These are phyloP conservation scores for Notechis scutatus DNA, from an alignment of 2,113 vertebrate genomes.

Conservation along the genomic window DNA sequence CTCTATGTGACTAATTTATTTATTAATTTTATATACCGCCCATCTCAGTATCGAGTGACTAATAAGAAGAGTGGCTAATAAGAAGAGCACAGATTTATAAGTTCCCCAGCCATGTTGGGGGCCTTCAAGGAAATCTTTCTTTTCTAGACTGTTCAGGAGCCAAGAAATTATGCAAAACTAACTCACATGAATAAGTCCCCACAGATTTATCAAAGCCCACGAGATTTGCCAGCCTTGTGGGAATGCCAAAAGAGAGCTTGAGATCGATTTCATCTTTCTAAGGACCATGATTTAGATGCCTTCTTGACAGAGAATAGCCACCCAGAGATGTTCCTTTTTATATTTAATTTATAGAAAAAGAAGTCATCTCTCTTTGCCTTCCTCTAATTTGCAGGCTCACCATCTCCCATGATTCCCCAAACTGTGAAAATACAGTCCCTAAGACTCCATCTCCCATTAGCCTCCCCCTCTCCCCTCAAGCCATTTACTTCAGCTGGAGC, in stretches of 20 bases:
- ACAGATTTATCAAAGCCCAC: not conserved
- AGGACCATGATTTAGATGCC: constrained; percentile 20
- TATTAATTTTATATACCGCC: not conserved
- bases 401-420: not conserved
- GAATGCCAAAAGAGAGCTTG: not conserved
- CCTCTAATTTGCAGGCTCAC: constrained; percentile 46
- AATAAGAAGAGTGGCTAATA: not conserved
- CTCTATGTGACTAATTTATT: not conserved
- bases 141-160: not conserved
- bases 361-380: constrained; percentile 48
- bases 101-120: not conserved
- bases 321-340: constrained; percentile 13
- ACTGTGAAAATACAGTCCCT: constrained; percentile 22
- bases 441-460: not conserved
- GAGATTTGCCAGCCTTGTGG: not conserved
- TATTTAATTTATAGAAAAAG: constrained; percentile 59
- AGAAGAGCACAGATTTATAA: not conserved
- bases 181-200: not conserved
- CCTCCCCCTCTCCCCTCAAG: not conserved
- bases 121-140: not conserved
- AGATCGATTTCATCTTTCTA: constrained; percentile 3
- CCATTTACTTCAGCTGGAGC: constrained; percentile 24
- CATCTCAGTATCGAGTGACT: not conserved
- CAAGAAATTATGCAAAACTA: not conserved
- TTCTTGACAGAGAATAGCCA: constrained; percentile 40